Percentiles rank a stretch among this genome's conserved stretches.
phyloP scores from a whole-genome alignment of 1,140 invertebrate genomes.

The Hermetia illucens region DNA sequence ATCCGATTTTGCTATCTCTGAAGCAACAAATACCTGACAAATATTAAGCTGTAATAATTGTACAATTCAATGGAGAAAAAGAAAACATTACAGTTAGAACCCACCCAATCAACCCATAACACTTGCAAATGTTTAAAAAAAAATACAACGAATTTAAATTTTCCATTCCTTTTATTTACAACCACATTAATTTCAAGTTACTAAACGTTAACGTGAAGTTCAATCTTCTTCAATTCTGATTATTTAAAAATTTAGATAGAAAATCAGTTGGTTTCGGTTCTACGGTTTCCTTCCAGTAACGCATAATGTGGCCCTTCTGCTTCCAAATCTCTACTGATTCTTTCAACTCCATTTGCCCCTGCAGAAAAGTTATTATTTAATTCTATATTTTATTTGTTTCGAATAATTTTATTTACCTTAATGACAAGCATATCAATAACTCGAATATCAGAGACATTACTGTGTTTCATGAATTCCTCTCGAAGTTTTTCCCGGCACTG shows the following conservation, averaged over 20 bases:
- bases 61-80: too few relatives aligned
- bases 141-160: too few relatives aligned
- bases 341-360: slow-evolving; percentile 91
- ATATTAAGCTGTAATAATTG: too few relatives aligned
- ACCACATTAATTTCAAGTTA: too few relatives aligned
- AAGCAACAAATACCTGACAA: too few relatives aligned
- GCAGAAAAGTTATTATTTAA: slow-evolving; percentile 19
- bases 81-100: too few relatives aligned
- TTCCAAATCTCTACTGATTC: slow-evolving; percentile 79
- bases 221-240: too few relatives aligned
- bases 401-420: slow-evolving; percentile 47
- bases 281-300: slow-evolving; percentile 69
- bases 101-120: too few relatives aligned
- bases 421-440: slow-evolving; percentile 81
- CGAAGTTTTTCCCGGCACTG: slow-evolving; percentile 58
- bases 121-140: too few relatives aligned
- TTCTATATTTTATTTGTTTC: slow-evolving; percentile 1
- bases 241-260: slow-evolving; percentile 75
- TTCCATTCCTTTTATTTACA: too few relatives aligned
- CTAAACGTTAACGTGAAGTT: too few relatives aligned
- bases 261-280: slow-evolving; percentile 82
- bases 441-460: slow-evolving; percentile 64
- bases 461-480: slow-evolving; percentile 65
- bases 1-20: too few relatives aligned
- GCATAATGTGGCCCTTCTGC: slow-evolving; percentile 72